Evolutionary conservation across 2,113 vertebrate species (phyloP).

Genomic region (Lepus americanus): DNA sequence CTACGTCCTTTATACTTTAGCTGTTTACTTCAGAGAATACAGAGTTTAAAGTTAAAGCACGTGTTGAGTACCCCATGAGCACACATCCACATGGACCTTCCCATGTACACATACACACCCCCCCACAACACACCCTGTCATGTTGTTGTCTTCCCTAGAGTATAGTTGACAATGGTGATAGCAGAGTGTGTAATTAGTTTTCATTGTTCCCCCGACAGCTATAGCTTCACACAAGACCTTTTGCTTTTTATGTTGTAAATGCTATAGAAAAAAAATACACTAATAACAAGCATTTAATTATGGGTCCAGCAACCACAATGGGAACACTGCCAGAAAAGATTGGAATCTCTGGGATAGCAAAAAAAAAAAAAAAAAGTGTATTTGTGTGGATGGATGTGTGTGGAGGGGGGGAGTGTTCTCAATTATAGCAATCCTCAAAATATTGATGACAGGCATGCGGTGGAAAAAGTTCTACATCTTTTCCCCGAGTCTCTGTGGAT

Average conservation of each 20-base stretch:
- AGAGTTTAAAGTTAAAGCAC: conserved; percentile 20
- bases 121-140: conserved; percentile 63
- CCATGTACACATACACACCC: conserved; percentile 50
- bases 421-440: conserved; percentile 72
- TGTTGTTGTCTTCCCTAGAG: conserved; percentile 82
- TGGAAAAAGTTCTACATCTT: not conserved
- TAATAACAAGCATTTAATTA: conserved; percentile 89
- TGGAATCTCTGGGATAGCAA: conserved; percentile 75
- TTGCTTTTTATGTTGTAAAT: conserved; percentile 87
- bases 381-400: not conserved
- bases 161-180: conserved; percentile 84
- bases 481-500: not conserved
- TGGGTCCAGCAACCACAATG: conserved; percentile 79
- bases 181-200: conserved; percentile 88
- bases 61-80: not conserved
- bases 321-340: conserved; percentile 83
- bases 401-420: conserved; percentile 15
- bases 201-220: conserved; percentile 89
- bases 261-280: conserved; percentile 85
- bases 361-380: not conserved
- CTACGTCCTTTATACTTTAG: not conserved
- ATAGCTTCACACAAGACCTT: conserved; percentile 84
- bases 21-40: not conserved
- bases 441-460: conserved; percentile 28
- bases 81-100: conserved; percentile 50